Evolutionary conservation across 2,888 invertebrate genomes (phyloP).

Genomic region (Drosophila fulvimacula): DNA sequence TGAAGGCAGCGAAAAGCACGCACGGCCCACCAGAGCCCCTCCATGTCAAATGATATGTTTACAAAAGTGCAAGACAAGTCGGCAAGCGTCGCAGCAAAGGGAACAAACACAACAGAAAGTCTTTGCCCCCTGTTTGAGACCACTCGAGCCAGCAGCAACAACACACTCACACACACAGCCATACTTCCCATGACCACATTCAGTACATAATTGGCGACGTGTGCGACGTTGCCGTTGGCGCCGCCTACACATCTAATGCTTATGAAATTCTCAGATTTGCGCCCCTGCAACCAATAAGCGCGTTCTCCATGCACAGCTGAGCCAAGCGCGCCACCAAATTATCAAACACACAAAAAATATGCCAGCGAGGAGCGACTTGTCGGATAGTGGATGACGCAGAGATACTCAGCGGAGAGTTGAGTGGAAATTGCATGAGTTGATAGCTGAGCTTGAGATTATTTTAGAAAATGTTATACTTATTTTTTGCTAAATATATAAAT

Average conservation of each 20-base stretch:
- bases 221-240: conserved; percentile 70
- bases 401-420: not conserved
- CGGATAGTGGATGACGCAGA: not conserved
- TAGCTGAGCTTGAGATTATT: too few relatives aligned
- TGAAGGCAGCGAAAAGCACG: conserved; percentile 27
- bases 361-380: not conserved
- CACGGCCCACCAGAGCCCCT: conserved; percentile 6
- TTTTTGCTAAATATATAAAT: too few relatives aligned
- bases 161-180: not conserved
- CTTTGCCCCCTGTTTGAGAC: conserved; percentile 33
- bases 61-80: conserved; percentile 47
- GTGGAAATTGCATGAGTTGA: not conserved
- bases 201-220: conserved; percentile 70
- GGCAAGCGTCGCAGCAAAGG: conserved; percentile 7
- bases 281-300: conserved; percentile 37
- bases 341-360: conserved; percentile 13
- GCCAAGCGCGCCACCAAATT: conserved; percentile 19
- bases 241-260: conserved; percentile 68
- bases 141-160: conserved; percentile 31
- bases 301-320: conserved; percentile 29
- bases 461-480: too few relatives aligned
- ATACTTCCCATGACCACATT: conserved; percentile 21
- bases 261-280: conserved; percentile 62
- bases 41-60: conserved; percentile 13
- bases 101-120: conserved; percentile 32